Evolutionary conservation across 2,797 vertebrate genomes (phyloP).

Genomic region (Tangara arthus): DNA sequence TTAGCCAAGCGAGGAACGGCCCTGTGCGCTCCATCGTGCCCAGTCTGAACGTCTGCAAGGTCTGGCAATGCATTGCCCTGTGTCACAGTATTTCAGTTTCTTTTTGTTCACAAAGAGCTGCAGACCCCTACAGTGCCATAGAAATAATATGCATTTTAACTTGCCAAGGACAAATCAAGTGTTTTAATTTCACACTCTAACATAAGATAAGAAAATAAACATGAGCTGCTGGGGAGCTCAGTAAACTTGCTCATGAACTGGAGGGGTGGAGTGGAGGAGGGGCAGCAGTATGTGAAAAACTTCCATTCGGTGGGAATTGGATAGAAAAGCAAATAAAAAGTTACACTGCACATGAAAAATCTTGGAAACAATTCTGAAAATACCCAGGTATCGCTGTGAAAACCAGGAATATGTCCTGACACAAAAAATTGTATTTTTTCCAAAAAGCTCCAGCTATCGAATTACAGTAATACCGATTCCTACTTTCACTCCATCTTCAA

Average conservation of each 20-base stretch:
- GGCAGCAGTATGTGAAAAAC: not conserved
- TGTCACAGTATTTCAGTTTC: not conserved
- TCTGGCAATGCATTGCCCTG: not conserved
- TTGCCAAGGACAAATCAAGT: conserved; percentile 57
- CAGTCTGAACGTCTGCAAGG: not conserved
- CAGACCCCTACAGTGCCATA: not conserved
- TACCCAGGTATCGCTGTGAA: rapidly evolving
- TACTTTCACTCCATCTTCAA: not conserved
- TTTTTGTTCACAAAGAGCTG: not conserved
- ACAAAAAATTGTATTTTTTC: not conserved
- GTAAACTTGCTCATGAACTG: conserved; percentile 2
- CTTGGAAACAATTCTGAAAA: not conserved
- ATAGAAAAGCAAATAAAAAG: not conserved
- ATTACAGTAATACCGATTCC: not conserved
- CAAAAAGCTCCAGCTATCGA: not conserved
- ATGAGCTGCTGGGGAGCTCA: conserved; percentile 21
- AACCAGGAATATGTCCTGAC: not conserved
- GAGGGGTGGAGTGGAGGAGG: not conserved
- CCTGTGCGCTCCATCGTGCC: rapidly evolving
- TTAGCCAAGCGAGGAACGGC: not conserved
- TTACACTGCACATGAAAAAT: not conserved
- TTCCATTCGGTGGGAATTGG: not conserved
- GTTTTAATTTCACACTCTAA: conserved; percentile 28
- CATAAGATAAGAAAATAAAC: conserved; percentile 51
- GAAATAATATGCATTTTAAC: conserved; percentile 12